Conservation (phyloP, 2,113 vertebrate genomes). For the Puffinus mauretanicus region DNA sequence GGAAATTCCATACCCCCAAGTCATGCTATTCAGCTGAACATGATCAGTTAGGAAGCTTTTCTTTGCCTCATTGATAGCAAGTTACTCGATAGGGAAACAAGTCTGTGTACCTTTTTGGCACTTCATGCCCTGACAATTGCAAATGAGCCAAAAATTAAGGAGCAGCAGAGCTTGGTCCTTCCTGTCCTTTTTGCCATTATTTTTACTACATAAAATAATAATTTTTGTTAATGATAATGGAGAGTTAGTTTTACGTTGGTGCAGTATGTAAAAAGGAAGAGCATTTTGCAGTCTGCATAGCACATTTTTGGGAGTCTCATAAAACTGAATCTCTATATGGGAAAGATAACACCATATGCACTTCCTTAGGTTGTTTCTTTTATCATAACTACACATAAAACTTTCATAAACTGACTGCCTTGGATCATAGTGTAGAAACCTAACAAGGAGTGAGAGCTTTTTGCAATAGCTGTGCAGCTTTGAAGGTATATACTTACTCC, state of each 20-base stretch:
- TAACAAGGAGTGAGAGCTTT: background rate
- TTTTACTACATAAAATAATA: background rate
- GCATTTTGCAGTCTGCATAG: background rate
- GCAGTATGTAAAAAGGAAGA: background rate
- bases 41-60: background rate
- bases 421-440: background rate
- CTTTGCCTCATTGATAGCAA: background rate
- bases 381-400: background rate
- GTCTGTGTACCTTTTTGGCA: background rate
- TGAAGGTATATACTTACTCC: constrained; percentile 24
- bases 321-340: background rate
- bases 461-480: background rate
- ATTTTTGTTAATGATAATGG: background rate
- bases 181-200: background rate
- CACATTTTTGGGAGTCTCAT: background rate
- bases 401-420: constrained; percentile 5
- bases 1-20: background rate
- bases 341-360: background rate
- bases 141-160: background rate
- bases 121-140: background rate
- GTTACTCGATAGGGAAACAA: background rate
- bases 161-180: background rate
- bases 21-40: background rate
- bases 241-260: background rate
- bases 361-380: constrained; percentile 32